These are phyloP conservation scores for Melanargia galathea DNA, from an alignment of 2,888 invertebrate genomes.

Conservation along the genomic window DNA sequence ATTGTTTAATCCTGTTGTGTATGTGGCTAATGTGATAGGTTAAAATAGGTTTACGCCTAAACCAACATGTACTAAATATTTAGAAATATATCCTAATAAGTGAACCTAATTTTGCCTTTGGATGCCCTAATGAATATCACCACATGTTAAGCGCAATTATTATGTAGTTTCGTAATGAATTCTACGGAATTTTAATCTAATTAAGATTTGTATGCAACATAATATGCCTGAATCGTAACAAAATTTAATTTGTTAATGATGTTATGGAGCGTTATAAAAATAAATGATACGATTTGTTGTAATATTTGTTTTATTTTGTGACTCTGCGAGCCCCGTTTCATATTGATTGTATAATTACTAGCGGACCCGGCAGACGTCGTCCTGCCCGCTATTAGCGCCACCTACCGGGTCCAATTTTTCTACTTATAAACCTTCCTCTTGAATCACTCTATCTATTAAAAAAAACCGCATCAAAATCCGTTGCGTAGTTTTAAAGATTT, in stretches of 20 bases:
- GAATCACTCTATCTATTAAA: no score
- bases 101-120: not conserved
- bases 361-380: no score
- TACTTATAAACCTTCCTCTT: no score
- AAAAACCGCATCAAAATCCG: no score
- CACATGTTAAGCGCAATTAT: conserved; percentile 3
- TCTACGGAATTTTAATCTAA: conserved; percentile 25
- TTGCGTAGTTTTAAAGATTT: no score
- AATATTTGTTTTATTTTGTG: conserved; percentile 41
- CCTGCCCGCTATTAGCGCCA: no score
- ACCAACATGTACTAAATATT: no score
- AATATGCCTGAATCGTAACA: conserved; percentile 9
- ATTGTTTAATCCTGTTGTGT: conserved; percentile 31
- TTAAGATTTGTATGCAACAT: conserved; percentile 53
- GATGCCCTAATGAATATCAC: conserved; percentile 34
- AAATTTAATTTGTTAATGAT: conserved; percentile 55
- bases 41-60: conserved; percentile 7
- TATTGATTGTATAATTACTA: no score
- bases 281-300: conserved; percentile 60
- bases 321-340: not conserved
- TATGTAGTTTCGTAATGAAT: conserved; percentile 31
- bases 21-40: conserved; percentile 10
- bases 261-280: conserved; percentile 66
- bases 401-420: no score
- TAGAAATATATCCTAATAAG: conserved; percentile 13